Evolutionary conservation across 1,140 invertebrate species (phyloP), one percentile per base, ranked within the genome.

Genomic region (Dryas iulia): DNA sequence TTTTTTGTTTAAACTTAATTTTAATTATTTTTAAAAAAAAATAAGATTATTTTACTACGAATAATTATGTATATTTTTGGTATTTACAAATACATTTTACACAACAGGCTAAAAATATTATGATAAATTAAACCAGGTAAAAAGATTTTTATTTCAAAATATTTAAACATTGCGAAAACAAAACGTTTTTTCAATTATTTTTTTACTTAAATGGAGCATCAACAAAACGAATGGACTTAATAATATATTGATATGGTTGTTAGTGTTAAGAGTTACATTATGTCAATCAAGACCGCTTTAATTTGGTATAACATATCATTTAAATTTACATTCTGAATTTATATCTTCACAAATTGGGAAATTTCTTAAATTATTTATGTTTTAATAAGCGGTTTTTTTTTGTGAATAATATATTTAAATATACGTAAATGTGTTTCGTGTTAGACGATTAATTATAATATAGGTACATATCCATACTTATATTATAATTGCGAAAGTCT

Each of bases 321-420:
- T 47, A 18, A 21, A 47, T 47, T 47, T 47, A 1, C 4, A 39
- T 47, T 18, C 14, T 6, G 39, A 47, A 47, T 47, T 47, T 47
- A 47, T 47, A 21, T 47, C 14, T 18, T 10, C 18, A 47, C 39
- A 47, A 47, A 47, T 21, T 11, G 21, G 56, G 73, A 69, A 72
- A 69, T 66, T 72, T 64, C 53, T 67, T 70, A 61, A 52, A 25
- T 62, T 35, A 58, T 31, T 66, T 56, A 59, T 73, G 33, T 62
- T 65, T 73, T 53, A 59, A 59, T 66, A 54, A 59, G 53, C 30
- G 52, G n/a, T n/a, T 59, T 26, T 5, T 59, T 59, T 66, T 59
- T 21, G 26, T 24, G 54, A 3, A 52, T 61, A 8, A 18, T 47
- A 21, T 18, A 21, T 35, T n/a, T 35, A 3, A 6, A 4, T 1